Conservation (phyloP, 2,797 vertebrate genomes). For the Coluber constrictor region DNA sequence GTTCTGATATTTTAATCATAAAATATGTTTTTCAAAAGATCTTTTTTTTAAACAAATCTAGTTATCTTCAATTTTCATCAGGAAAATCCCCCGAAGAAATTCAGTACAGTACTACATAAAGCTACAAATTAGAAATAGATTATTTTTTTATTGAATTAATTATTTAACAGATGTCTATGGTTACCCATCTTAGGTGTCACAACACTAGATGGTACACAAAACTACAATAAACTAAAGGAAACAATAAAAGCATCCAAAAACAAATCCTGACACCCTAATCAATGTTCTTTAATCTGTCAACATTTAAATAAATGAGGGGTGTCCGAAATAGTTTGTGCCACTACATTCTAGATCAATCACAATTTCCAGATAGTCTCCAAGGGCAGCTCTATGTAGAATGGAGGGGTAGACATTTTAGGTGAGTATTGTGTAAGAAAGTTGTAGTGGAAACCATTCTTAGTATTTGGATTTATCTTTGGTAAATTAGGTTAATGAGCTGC, state of each 20-base stretch:
- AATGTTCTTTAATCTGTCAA: background rate
- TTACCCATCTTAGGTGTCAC: background rate
- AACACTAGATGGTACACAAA: background rate
- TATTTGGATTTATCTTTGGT: background rate
- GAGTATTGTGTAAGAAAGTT: background rate
- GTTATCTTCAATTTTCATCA: background rate
- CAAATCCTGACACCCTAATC: background rate
- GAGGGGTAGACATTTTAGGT: background rate
- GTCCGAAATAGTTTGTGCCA: background rate
- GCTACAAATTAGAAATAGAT: background rate
- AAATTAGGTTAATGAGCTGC: no score
- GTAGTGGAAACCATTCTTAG: background rate
- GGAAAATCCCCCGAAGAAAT: background rate
- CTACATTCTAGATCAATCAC: background rate
- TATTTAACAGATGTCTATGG: background rate
- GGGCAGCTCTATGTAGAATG: background rate
- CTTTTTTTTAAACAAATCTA: background rate
- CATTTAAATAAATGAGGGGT: background rate
- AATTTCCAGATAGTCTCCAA: background rate
- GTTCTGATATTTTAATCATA: background rate
- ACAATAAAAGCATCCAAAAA: background rate
- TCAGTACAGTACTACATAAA: background rate
- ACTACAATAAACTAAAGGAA: background rate
- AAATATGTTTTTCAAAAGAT: background rate
- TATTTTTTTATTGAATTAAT: background rate